phyloP scores from a whole-genome alignment of 2,113 vertebrate species.

The Pygoscelis antarcticus region DNA sequence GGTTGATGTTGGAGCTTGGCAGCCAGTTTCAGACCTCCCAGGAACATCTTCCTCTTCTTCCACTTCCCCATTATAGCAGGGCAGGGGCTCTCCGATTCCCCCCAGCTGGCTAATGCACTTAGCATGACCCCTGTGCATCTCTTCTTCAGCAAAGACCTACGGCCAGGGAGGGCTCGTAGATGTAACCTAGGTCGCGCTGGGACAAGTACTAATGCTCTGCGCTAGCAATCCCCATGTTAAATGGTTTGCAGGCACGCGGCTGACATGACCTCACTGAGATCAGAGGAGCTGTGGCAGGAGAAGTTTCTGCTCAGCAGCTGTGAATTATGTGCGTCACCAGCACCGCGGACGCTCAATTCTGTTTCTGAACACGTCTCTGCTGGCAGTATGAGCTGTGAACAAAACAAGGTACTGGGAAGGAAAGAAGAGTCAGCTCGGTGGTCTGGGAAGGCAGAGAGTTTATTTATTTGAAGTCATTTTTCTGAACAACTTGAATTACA shows the following conservation, averaged over 20 bases:
- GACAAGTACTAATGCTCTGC: background rate
- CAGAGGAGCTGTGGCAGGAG: background rate
- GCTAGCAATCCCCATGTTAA: background rate
- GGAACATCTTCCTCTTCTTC: background rate
- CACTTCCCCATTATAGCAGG: background rate
- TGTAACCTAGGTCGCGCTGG: background rate
- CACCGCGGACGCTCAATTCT: fast-evolving
- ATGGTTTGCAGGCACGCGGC: fast-evolving
- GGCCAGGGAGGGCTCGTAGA: background rate
- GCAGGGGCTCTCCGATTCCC: background rate
- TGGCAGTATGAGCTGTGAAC: background rate
- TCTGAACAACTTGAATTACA: background rate
- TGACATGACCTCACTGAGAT: background rate
- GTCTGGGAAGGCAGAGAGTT: background rate
- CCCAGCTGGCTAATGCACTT: background rate
- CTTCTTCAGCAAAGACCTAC: background rate
- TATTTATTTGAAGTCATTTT: background rate
- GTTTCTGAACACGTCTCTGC: background rate
- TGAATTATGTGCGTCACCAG: background rate
- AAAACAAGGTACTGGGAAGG: background rate
- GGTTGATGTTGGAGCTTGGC: background rate
- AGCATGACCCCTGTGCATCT: background rate
- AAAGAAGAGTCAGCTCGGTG: background rate
- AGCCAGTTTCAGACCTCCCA: background rate
- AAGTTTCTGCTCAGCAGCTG: background rate